These are phyloP conservation scores for Drosophila peninsularis DNA, from an alignment of 2,888 invertebrate species.

Conservation along the genomic window DNA sequence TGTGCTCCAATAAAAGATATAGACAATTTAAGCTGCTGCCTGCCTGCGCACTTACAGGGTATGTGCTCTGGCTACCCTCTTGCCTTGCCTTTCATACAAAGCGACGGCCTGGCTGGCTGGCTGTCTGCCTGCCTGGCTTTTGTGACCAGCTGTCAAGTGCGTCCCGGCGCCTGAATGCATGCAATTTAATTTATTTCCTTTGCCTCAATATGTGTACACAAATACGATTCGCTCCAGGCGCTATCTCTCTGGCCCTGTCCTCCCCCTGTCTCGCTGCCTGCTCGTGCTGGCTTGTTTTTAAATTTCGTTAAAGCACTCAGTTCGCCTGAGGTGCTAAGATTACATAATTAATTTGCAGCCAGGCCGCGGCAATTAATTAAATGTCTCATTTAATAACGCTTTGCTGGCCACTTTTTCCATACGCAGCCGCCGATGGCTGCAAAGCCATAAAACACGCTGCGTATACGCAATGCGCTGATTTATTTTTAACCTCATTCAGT, in stretches of 20 bases:
- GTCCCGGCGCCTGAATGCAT: conserved; percentile 42
- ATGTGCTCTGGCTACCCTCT: conserved; percentile 21
- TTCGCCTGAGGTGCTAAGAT: conserved; percentile 75
- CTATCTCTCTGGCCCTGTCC: background rate
- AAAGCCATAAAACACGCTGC: conserved; percentile 41
- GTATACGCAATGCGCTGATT: conserved; percentile 67
- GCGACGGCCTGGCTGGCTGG: conserved; percentile 37
- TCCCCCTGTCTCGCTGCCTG: background rate
- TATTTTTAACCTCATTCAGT: conserved; percentile 80
- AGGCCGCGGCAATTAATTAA: conserved; percentile 76
- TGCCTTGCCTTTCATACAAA: too few relatives aligned
- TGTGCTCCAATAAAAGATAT: background rate
- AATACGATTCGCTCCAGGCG: conserved; percentile 39
- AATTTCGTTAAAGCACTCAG: conserved; percentile 67
- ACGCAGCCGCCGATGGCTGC: conserved; percentile 53
- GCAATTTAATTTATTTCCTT: conserved; percentile 76
- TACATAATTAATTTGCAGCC: conserved; percentile 79
- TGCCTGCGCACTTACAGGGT: background rate
- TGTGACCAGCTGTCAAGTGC: conserved; percentile 74
- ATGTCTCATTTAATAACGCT: conserved; percentile 81
- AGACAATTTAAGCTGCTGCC: background rate
- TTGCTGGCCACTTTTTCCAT: conserved; percentile 69
- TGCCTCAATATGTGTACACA: conserved; percentile 35
- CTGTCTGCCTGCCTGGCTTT: conserved; percentile 48
- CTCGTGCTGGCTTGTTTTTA: conserved; percentile 36